Percentiles rank a stretch among this genome's conserved stretches.
phyloP scores from a whole-genome alignment of 2,113 vertebrate genomes.

The Pteronura brasiliensis region DNA sequence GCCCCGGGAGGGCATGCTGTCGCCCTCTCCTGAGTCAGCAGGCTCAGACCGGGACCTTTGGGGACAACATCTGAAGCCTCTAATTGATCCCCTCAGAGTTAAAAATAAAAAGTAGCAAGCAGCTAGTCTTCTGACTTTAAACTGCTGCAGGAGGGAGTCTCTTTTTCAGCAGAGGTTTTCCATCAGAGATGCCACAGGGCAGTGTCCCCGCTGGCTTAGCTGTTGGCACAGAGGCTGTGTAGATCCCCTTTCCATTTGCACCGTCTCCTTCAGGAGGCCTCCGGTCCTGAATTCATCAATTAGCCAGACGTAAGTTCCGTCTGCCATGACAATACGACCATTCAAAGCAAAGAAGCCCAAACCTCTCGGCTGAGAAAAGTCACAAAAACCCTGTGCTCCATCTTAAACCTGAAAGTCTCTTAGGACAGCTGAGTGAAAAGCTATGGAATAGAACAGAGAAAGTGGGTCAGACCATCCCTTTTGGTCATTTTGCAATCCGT shows the following conservation, averaged over 20 bases:
- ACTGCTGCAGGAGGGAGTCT: not conserved
- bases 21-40: not conserved
- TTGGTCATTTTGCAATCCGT: too few relatives aligned
- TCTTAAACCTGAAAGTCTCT: not conserved
- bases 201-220: not conserved
- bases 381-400: not conserved
- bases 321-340: not conserved
- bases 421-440: not conserved
- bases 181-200: not conserved
- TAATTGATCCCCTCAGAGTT: not conserved
- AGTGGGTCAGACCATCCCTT: not conserved
- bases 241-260: not conserved
- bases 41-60: not conserved
- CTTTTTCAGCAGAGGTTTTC: not conserved
- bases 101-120: not conserved
- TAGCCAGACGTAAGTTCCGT: not conserved
- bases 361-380: not conserved
- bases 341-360: not conserved
- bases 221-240: not conserved
- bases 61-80: not conserved
- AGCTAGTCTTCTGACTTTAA: not conserved
- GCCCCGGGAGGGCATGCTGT: not conserved
- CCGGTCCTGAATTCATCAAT: not conserved
- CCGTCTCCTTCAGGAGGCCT: not conserved
- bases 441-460: not conserved